Percentiles rank a stretch among this genome's conserved stretches.
These are phyloP conservation scores for Papilio protenor DNA, from an alignment of 2,888 invertebrate species.

Conservation along the genomic window DNA sequence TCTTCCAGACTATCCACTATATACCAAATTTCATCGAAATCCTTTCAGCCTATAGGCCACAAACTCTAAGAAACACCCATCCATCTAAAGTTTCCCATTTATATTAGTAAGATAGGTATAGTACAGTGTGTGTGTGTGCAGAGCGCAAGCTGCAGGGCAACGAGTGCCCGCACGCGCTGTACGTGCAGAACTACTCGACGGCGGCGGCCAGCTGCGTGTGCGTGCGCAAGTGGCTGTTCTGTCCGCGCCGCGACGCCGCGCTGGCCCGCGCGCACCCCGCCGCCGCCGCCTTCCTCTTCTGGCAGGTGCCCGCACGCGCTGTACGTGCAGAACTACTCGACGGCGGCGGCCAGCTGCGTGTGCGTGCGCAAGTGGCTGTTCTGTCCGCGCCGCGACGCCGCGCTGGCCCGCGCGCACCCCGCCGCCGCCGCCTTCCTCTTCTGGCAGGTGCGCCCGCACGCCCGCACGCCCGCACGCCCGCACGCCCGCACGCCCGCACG, in stretches of 20 bases:
- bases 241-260: slow-evolving; percentile 85
- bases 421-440: slow-evolving; percentile 93
- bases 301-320: slow-evolving; percentile 98
- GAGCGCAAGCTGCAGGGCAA: slow-evolving; percentile 96
- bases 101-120: too few relatives aligned
- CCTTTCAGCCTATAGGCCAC: too few relatives aligned
- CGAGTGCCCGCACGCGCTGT: slow-evolving; percentile 98
- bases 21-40: too few relatives aligned
- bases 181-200: slow-evolving; percentile 99
- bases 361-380: slow-evolving; percentile 95
- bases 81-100: too few relatives aligned
- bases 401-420: slow-evolving; percentile 85
- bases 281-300: slow-evolving; percentile 93
- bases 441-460: slow-evolving; percentile 89
- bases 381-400: slow-evolving; percentile 85
- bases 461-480: too few relatives aligned
- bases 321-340: slow-evolving; percentile 99
- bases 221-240: slow-evolving; percentile 94
- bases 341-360: slow-evolving; percentile 97
- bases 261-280: slow-evolving; percentile 87
- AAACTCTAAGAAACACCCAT: too few relatives aligned
- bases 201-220: slow-evolving; percentile 97
- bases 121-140: slow-evolving; percentile 63
- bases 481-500: too few relatives aligned
- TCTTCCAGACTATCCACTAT: too few relatives aligned